Conservation (phyloP, 1,140 invertebrate genomes). For the Camponotus vicinus region DNA sequence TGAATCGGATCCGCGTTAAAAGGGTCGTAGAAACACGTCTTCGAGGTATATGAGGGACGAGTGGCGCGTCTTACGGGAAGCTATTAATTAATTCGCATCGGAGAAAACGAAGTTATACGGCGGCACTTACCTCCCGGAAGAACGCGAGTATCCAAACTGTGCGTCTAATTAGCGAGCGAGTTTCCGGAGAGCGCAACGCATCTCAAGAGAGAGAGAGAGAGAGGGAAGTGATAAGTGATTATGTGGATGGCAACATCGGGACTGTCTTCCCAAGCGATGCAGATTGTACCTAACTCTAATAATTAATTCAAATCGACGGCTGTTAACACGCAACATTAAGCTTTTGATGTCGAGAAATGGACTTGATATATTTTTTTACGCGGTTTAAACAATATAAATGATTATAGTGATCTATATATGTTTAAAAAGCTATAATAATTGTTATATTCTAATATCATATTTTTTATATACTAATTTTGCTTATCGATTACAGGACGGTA, state of each 20-base stretch:
- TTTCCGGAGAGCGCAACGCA: constrained; percentile 68
- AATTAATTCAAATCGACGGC: constrained; percentile 62
- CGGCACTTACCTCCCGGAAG: constrained; percentile 73
- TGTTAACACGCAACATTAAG: constrained; percentile 46
- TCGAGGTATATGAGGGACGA: constrained; percentile 8
- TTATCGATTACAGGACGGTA: constrained; percentile 59
- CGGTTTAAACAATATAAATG: not conserved
- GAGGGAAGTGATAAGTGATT: constrained; percentile 66
- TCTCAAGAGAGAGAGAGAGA: constrained; percentile 41
- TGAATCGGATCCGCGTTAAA: constrained; percentile 41
- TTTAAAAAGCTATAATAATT: not conserved
- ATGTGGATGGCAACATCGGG: constrained; percentile 51
- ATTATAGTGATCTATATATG: not conserved
- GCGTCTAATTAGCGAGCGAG: constrained; percentile 75
- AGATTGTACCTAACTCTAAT: constrained; percentile 39
- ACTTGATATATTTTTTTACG: not conserved
- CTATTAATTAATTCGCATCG: constrained; percentile 74
- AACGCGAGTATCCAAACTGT: constrained; percentile 77
- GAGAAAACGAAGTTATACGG: constrained; percentile 72
- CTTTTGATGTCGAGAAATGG: not conserved
- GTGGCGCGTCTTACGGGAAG: constrained; percentile 25
- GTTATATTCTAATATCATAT: not conserved
- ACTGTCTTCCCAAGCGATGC: constrained; percentile 25
- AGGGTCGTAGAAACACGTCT: constrained; percentile 17
- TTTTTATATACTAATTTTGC: not conserved